A percentile compares a stretch with the other conserved stretches of the same genome.
Evolutionary conservation across 2,113 vertebrate genomes (phyloP).

Genomic region (Tympanuchus pallidicinctus): DNA sequence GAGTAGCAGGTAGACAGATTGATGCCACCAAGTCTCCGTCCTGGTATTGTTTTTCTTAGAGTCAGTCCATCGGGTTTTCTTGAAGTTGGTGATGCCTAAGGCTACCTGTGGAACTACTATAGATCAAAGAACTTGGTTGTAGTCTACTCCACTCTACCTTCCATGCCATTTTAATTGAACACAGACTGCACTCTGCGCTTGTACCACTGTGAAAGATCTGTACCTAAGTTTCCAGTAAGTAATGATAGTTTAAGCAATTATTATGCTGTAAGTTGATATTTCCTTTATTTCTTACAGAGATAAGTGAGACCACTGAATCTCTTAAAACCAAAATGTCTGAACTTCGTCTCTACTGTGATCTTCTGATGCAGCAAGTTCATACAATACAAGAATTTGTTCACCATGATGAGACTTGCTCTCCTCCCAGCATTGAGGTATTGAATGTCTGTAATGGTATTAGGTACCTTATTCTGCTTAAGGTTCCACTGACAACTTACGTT

Average conservation of each 20-base stretch:
- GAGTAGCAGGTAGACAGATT: too few species aligned
- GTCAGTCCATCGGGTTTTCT: too few species aligned
- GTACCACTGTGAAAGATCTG: too few species aligned
- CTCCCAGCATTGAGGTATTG: constrained; percentile 79
- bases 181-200: too few species aligned
- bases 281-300: constrained; percentile 75
- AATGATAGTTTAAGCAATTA: neutral
- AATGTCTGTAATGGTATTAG: neutral
- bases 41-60: too few species aligned
- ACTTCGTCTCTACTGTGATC: constrained; percentile 96
- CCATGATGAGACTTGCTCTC: constrained; percentile 76
- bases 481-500: neutral
- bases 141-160: too few species aligned
- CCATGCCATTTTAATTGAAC: too few species aligned
- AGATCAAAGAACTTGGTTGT: too few species aligned
- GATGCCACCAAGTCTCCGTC: too few species aligned
- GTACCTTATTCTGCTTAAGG: neutral
- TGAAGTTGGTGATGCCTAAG: too few species aligned
- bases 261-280: neutral
- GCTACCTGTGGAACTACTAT: too few species aligned
- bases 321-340: constrained; percentile 99
- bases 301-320: constrained; percentile 90
- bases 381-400: constrained; percentile 89
- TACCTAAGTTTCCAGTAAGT: too few species aligned
- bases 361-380: constrained; percentile 90